Evolutionary conservation across 53 echinoderm and acorn worm genomes (phyloP), one percentile per base, ranked within the genome.

Genomic region (Stichopus horrens): DNA sequence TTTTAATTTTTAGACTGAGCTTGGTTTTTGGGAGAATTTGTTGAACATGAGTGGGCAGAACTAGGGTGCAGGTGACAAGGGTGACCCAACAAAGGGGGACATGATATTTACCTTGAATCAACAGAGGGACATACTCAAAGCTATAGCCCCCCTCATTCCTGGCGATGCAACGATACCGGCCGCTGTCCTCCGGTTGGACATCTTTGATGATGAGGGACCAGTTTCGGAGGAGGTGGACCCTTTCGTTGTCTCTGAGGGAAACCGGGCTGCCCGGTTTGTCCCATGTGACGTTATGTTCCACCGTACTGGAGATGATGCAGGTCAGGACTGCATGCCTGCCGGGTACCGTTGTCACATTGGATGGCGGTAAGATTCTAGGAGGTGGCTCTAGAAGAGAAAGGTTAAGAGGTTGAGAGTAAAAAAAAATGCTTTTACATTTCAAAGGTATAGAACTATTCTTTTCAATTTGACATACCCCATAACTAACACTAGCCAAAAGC

Each of bases 211-310:
- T 81, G 23, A 96, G 90, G 6, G 96, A 96, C 18, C 96, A 94
- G 85, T 93, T 94, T 19, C 83, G 21, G 14, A 93, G 91, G 73
- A 91, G 91, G 53, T 86, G 58, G 22, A 99, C 94, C 21, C 96
- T 92, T 86, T 88, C 93, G 76, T 99, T 94, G 73, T 88, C 88
- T 55, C 90, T 89, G 63, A 99, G 86, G 0, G 92, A 87, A 19
- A 91, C 92, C 19, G 89, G 74, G 56, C 92, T 93, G 58, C 91
- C 86, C 9, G 99, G 99, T 76, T 87, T 92, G 78, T 96, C 96
- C 99, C 99, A 99, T 1, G 99, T 96, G 88, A 96, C 93, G 91
- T 99, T 96, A 85, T 91, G 93, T 14, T 91, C 88, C 0, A 96
- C 96, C 9, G 94, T 92, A 71, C 95, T 95, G 86, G 83, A 89